Evolutionary conservation across 2,113 vertebrate species (phyloP), one percentile per base, ranked within the genome.

Genomic region (Zosterops hypoxanthus): DNA sequence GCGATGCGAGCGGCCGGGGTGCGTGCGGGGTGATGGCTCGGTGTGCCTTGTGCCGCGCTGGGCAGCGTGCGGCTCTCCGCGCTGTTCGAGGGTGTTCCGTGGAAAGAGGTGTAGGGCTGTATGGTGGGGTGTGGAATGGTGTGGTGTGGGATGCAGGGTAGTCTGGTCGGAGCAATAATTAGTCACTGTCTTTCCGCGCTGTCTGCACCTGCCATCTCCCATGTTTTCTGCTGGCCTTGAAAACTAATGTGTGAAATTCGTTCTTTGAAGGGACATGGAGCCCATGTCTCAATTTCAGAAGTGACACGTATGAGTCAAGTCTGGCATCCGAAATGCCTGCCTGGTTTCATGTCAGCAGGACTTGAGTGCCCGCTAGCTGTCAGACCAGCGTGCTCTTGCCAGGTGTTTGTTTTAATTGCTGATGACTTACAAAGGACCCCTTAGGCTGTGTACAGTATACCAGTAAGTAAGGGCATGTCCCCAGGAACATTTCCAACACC

Each of bases 1-100:
- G 56, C 2, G 2, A 5, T 5, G 3, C 2, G 19, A 25, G 42
- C 28, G 3, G 4, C 34, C 1, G 28, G 3, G 2, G 34, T 6
- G 36, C 5, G 1, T 5, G 41, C 15, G 9, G 8, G 3, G 6
- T 1, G 33, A 3, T 15, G 50, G 31, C 14, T 12, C 6, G 18
- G 46, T 31, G 39, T 14, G 28, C 7, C 2, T 11, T 12, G 70
- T 8, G 4, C 34, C 3, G 42, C 29, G 63, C 46, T 6, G 15
- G 1, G 47, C n/a, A 0, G 56, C 1, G 4, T 6, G 21, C 8
- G 50, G 31, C 2, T 36, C n/a, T 70, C 31, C 3, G 2, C 7
- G 17, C 26, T 1, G 1, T 24, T 29, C 2, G 4, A 49, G n/a
- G 10, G 13, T 29, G 21, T 31, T 52, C 19, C 3, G 9, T 23